A percentile compares a stretch with the other conserved stretches of the same genome.
Evolutionary conservation across 2,888 invertebrate genomes (phyloP).

Genomic region (Aphodius granarius): DNA sequence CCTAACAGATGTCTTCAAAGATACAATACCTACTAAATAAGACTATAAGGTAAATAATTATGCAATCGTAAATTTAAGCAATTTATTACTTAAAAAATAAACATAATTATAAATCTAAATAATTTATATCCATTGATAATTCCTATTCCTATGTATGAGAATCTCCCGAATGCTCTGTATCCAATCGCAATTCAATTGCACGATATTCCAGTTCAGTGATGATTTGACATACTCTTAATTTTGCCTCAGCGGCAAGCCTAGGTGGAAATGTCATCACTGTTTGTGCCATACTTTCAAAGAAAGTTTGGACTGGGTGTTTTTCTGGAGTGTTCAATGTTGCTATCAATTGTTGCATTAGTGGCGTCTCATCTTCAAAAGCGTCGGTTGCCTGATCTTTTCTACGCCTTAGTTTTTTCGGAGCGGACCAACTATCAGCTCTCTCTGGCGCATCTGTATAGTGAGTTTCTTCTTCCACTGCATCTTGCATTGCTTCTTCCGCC

Average conservation of each 20-base stretch:
- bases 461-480: not conserved
- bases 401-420: not conserved
- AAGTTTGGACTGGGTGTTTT: not conserved
- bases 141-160: not conserved
- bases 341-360: not conserved
- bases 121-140: not conserved
- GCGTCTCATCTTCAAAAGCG: not conserved
- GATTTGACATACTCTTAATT: not conserved
- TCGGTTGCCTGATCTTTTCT: not conserved
- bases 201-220: not conserved
- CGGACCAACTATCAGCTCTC: not conserved
- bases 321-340: not conserved
- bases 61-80: not conserved
- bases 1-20: too few relatives aligned
- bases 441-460: not conserved
- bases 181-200: not conserved
- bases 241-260: not conserved
- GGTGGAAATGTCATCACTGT: not conserved
- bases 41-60: not conserved
- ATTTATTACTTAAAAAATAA: not conserved
- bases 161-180: not conserved
- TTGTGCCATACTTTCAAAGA: slow-evolving; percentile 1
- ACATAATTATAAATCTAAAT: not conserved
- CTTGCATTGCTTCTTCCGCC: not conserved
- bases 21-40: too few relatives aligned